These are phyloP conservation scores for Pristiophorus japonicus DNA, from an alignment of 2,113 vertebrate species.

Conservation along the genomic window DNA sequence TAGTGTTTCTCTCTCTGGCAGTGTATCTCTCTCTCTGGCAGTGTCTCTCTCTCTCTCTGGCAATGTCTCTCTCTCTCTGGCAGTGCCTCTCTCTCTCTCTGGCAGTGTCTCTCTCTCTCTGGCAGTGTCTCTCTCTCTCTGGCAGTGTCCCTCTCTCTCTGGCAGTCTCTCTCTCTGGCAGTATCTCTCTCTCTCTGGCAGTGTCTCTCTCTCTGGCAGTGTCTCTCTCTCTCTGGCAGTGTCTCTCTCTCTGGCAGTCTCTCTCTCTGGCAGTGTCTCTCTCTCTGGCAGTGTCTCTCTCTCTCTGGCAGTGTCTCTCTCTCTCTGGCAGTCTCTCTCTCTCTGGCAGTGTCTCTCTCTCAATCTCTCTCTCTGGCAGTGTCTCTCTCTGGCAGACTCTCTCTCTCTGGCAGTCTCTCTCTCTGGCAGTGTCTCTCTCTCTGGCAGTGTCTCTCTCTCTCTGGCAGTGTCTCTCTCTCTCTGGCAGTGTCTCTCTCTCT, in stretches of 20 bases:
- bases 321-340: background rate
- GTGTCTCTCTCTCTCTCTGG: background rate
- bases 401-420: background rate
- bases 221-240: background rate
- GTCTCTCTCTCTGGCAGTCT: background rate
- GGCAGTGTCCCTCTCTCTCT: background rate
- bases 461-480: background rate
- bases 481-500: background rate
- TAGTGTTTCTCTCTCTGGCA: background rate
- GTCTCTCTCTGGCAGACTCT: background rate
- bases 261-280: background rate
- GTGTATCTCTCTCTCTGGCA: background rate
- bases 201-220: background rate
- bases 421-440: background rate
- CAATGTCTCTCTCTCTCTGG: background rate
- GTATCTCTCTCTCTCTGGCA: background rate
- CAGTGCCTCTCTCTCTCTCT: background rate
- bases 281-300: background rate
- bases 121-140: background rate
- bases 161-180: background rate
- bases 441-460: background rate
- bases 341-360: background rate
- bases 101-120: background rate
- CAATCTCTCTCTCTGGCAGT: background rate
- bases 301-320: background rate